Percentiles rank a stretch among this genome's conserved stretches.
These are phyloP conservation scores for Drosophila neotestacea DNA, from an alignment of 2,888 invertebrate species.

Conservation along the genomic window DNA sequence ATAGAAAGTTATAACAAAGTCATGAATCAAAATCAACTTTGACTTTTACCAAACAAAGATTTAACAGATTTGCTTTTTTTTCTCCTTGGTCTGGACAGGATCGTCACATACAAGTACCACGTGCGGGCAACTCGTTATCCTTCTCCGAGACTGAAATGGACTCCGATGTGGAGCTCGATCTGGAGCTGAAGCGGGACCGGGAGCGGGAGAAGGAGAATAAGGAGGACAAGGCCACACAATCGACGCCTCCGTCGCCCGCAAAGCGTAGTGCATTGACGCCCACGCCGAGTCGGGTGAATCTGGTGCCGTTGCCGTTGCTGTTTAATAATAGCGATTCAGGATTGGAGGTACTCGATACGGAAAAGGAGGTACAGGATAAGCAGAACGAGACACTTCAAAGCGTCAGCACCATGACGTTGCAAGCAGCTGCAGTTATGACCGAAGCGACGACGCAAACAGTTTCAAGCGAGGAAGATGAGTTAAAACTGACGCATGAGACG, in stretches of 20 bases:
- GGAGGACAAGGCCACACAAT: constrained; percentile 66
- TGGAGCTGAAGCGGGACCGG: constrained; percentile 78
- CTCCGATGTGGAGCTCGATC: constrained; percentile 87
- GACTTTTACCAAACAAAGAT: too few species aligned
- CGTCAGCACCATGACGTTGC: constrained; percentile 9
- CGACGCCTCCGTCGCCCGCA: constrained; percentile 63
- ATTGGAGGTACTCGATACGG: neutral
- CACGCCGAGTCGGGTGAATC: constrained; percentile 30
- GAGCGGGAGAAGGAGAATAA: constrained; percentile 71
- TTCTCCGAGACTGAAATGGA: constrained; percentile 94
- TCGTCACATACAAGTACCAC: constrained; percentile 86
- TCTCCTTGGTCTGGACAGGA: constrained; percentile 60
- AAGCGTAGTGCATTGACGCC: constrained; percentile 36
- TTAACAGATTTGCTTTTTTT: neutral
- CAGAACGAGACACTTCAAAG: neutral
- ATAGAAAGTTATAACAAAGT: too few species aligned
- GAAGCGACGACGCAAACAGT: constrained; percentile 43
- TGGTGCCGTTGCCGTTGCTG: constrained; percentile 1
- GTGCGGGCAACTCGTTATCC: constrained; percentile 92
- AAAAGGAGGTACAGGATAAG: constrained; percentile 3
- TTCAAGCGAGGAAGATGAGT: constrained; percentile 3
- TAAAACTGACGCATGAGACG: neutral
- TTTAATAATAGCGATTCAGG: neutral
- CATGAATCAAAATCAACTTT: too few species aligned
- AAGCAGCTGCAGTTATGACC: neutral